phyloP scores from a whole-genome alignment of 2,113 vertebrate genomes.

The cattle (Bos taurus) region ARS-UCD2.0 NC_037339.1:49041501-49042000 shows the following conservation, averaged over 20 bases:
- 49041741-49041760: not conserved
- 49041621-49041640: not conserved
- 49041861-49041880: not conserved
- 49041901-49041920: not conserved
- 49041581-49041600: not conserved
- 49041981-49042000: not conserved
- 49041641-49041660: not conserved
- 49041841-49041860: not conserved
- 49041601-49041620: not conserved
- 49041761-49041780: not conserved
- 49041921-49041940: not conserved
- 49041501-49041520: not conserved
- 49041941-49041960: not conserved
- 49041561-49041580: not conserved
- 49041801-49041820: not conserved
- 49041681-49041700: not conserved
- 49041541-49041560: not conserved
- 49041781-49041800: not conserved
- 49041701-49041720: not conserved
- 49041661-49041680: not conserved
- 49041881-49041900: not conserved
- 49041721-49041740: not conserved
- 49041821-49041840: not conserved
- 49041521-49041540: not conserved
- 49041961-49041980: not conserved